Evolutionary conservation across 2,888 invertebrate genomes (phyloP), one percentile per base, ranked within the genome.

Genomic region (Sminthurides aquaticus): DNA sequence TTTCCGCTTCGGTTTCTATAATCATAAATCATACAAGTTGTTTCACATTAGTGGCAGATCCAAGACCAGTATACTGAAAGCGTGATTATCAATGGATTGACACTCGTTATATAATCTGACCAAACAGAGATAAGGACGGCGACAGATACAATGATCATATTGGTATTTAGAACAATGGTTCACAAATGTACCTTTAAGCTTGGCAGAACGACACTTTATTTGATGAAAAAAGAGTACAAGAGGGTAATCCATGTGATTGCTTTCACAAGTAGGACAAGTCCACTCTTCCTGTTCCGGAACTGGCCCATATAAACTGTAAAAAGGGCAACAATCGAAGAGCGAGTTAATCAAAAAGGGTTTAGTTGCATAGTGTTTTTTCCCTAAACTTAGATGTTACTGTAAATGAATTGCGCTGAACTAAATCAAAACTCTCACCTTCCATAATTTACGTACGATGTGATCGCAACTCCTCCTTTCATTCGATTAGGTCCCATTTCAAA

Each of bases 401-500:
- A 26, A 29, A 24, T 60, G 25, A 24, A 66, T 20, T 8, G 20
- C 52, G 28, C 26, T n/a, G n/a, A n/a, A n/a, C n/a, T n/a, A n/a
- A n/a, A n/a, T n/a, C n/a, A 52, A 52, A 8, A 52, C 20, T 20
- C 82, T 82, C 79, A 86, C 84, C 85, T 86, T 72, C 87, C 87
- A 78, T 88, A 94, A 60, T 90, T 88, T 28, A 95, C 82, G 79
- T 88, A 89, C 73, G 89, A 87, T 0, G 89, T 88, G 5, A 96
- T 83, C 77, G 85, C 85, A 18, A 90, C 80, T 0, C 96, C 96
- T 1, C 95, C 95, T 78, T 91, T 90, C 61, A 83, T 82, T 57
- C 82, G 80, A 78, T 94, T 86, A 0, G 81, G 79, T 34, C 78
- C 78, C 58, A 86, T 81, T 67, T 80, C 75, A 77, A 84, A 89